Evolutionary conservation across 2,113 vertebrate species (phyloP).

Genomic region (Nycticryphes semicollaris): DNA sequence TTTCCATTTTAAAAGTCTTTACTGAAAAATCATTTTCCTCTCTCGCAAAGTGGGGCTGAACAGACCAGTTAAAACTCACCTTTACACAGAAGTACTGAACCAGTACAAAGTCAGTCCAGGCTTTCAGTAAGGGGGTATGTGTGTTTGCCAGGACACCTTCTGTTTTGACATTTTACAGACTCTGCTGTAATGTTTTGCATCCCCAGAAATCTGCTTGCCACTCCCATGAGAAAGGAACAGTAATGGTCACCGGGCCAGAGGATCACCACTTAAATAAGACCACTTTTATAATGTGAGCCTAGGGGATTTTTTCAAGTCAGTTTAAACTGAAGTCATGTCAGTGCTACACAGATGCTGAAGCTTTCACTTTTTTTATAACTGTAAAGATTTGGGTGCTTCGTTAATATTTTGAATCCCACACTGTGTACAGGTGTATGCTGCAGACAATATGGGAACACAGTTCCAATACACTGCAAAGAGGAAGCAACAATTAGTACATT

Average conservation of each 20-base stretch:
- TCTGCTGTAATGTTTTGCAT: background rate
- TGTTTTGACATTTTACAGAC: background rate
- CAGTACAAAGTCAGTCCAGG: background rate
- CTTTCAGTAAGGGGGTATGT: background rate
- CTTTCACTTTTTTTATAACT: background rate
- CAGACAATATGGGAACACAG: background rate
- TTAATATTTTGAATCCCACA: background rate
- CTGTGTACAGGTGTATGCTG: background rate
- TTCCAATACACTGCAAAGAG: background rate
- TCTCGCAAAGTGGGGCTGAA: background rate
- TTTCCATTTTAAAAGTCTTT: background rate
- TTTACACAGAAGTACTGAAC: background rate
- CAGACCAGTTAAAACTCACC: background rate
- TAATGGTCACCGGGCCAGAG: background rate
- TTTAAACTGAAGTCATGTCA: background rate
- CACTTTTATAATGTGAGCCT: background rate
- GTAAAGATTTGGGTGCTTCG: background rate
- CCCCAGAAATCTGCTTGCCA: background rate
- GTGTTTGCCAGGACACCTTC: background rate
- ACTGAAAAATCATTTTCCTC: background rate
- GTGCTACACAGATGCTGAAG: background rate
- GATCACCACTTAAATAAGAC: background rate
- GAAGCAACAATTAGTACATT: background rate
- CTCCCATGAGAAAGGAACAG: background rate
- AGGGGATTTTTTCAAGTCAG: background rate